Conservation (phyloP, 2,797 vertebrate genomes). For the Pitangus sulphuratus region DNA sequence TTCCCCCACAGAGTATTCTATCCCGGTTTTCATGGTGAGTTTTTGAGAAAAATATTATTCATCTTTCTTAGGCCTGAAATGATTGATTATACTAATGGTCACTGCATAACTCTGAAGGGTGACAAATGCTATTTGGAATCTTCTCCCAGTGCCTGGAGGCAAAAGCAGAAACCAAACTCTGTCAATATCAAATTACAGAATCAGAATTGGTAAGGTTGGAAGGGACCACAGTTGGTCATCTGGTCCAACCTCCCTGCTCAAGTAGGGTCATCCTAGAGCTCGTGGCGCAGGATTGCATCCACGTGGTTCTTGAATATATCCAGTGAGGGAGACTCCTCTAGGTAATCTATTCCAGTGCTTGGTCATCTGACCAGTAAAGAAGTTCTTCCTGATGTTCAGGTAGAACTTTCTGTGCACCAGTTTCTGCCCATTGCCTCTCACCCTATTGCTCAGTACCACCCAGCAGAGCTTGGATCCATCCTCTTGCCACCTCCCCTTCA, state of each 20-base stretch:
- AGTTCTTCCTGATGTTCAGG: background rate
- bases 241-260: background rate
- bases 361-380: background rate
- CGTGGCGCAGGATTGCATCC: background rate
- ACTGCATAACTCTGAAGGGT: rapidly evolving
- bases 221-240: background rate
- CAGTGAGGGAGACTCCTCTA: too few relatives aligned
- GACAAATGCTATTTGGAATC: background rate
- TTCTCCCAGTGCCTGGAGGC: too few relatives aligned
- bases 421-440: background rate
- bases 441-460: background rate
- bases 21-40: background rate
- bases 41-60: background rate
- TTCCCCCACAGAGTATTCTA: background rate
- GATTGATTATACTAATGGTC: background rate
- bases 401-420: background rate
- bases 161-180: background rate
- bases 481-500: background rate
- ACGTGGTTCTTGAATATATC: background rate
- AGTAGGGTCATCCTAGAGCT: background rate
- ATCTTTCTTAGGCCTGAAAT: background rate
- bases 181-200: background rate
- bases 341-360: background rate
- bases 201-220: too few relatives aligned
- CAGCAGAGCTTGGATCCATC: background rate